Evolutionary conservation across 2,113 vertebrate genomes (phyloP).

Genomic region (Kryptolebias marmoratus): DNA sequence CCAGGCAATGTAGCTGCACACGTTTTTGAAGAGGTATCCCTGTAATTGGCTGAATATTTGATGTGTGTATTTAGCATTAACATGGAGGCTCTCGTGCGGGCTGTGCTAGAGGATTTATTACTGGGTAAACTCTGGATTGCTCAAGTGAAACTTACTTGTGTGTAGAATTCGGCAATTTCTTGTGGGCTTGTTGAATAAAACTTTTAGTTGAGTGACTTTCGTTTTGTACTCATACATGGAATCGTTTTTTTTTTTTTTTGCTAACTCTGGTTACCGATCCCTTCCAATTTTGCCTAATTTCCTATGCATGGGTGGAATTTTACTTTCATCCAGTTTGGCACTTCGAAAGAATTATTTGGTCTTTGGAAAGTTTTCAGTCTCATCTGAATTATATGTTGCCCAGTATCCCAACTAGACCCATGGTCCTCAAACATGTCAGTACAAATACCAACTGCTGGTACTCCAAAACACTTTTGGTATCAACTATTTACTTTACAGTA

Average conservation of each 20-base stretch:
- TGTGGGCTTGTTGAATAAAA: slow-evolving; percentile 38
- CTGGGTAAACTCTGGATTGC: slow-evolving; percentile 68
- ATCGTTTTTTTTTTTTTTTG: slow-evolving; percentile 33
- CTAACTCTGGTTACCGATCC: slow-evolving; percentile 10
- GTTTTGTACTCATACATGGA: slow-evolving; percentile 13
- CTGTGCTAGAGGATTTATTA: slow-evolving; percentile 53
- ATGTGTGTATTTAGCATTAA: slow-evolving; percentile 77
- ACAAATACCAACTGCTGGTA: no score
- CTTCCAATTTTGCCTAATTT: slow-evolving; percentile 31
- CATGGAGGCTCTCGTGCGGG: slow-evolving; percentile 59
- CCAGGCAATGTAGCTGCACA: slow-evolving; percentile 55
- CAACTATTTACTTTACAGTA: no score
- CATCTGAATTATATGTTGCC: slow-evolving; percentile 11
- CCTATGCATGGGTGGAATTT: slow-evolving; percentile 34
- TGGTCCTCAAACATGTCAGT: background rate
- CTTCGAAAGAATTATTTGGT: slow-evolving; percentile 32
- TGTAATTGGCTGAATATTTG: slow-evolving; percentile 78
- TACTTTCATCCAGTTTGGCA: slow-evolving; percentile 31
- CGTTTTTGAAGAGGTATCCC: slow-evolving; percentile 60
- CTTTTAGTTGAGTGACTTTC: slow-evolving; percentile 26
- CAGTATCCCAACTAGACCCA: background rate
- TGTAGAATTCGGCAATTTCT: slow-evolving; percentile 55
- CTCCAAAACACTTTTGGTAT: no score
- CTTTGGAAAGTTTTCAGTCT: slow-evolving; percentile 24
- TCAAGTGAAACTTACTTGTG: slow-evolving; percentile 65